These are phyloP conservation scores for Prunella strophiata DNA, from an alignment of 2,797 vertebrate species.

Conservation along the genomic window DNA sequence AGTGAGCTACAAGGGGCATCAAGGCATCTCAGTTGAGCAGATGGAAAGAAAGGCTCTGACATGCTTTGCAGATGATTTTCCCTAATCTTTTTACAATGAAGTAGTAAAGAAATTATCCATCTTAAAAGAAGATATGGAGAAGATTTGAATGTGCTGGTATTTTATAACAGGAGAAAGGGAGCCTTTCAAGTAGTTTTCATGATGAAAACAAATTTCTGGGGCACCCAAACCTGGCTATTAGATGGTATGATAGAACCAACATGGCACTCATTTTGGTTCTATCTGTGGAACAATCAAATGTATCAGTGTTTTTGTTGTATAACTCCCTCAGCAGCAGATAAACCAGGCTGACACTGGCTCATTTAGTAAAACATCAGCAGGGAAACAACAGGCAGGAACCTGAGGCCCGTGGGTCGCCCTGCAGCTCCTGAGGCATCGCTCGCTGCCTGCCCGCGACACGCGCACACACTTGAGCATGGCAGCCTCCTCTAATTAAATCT, in stretches of 20 bases:
- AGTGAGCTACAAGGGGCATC: not conserved
- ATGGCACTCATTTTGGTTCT: not conserved
- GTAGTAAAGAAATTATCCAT: not conserved
- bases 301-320: not conserved
- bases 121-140: not conserved
- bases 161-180: not conserved
- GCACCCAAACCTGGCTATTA: not conserved
- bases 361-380: not conserved
- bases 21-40: not conserved
- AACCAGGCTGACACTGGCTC: not conserved
- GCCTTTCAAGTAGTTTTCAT: not conserved
- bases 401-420: not conserved
- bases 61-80: not conserved
- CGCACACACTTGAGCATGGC: not conserved
- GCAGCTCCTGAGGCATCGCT: not conserved
- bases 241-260: not conserved
- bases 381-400: not conserved
- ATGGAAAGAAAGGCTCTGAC: not conserved
- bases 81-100: not conserved
- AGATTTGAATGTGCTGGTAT: not conserved
- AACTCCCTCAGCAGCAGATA: not conserved
- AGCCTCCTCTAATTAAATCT: constrained; percentile 25
- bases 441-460: not conserved
- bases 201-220: not conserved
- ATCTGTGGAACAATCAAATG: not conserved